Evolutionary conservation across 2,113 vertebrate species (phyloP), one percentile per base, ranked within the genome.

Genomic region (Eudyptes chrysolophus): DNA sequence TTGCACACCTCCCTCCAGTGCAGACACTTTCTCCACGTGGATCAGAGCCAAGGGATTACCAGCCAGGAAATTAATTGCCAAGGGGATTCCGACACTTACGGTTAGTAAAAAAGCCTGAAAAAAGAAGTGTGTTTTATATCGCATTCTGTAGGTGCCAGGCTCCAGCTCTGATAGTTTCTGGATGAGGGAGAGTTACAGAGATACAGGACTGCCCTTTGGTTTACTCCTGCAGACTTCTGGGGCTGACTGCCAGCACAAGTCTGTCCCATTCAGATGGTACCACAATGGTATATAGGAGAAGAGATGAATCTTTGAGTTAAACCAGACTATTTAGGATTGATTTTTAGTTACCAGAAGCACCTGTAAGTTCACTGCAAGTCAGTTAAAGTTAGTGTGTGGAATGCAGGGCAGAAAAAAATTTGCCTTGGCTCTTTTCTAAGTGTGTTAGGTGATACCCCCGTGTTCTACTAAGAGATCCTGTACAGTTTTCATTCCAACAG

Each of bases 31-130:
- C 72, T 87, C 57, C 6, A 2, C 1, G 1, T 97, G 92, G 92
- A 90, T 77, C 93, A 93, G 87, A 93, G 95, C 93, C 89, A 95
- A 80, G 82, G 89, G 82, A 94, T 97, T 97, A 75, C 60, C 62
- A 94, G 85, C 66, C 93, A 95, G 94, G 94, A 96, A 96, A 96
- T 96, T 94, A 96, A 88, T 96, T 97, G 93, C 84, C 85, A 77
- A 86, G 87, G 82, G 78, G 36, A 94, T 96, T 93, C 94, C 8
- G 0, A 74, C 76, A 70, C 89, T 96, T 95, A 58, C 0, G 0
- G 66, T 93, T 81, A 86, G 58, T 86, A 71, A 74, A 83, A 88
- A 86, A 75, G 32, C 18, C 62, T 52, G 82, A 92, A 92, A 30
- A 84, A 94, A 87, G 84, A 72, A 71, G 13, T 49, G 36, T 54